These are phyloP conservation scores for Plagodis pulveraria DNA, from an alignment of 2,888 invertebrate genomes.

Conservation along the genomic window DNA sequence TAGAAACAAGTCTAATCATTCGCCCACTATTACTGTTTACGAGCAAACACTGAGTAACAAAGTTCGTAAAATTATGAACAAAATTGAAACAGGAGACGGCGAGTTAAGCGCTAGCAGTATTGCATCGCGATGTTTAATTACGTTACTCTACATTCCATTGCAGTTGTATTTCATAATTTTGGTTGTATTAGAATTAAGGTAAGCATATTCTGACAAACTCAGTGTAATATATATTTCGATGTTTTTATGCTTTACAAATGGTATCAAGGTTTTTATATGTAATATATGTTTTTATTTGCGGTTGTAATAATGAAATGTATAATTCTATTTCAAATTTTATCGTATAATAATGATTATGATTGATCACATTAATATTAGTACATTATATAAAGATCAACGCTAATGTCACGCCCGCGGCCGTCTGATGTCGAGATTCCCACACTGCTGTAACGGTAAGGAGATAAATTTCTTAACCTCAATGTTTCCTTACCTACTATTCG, in stretches of 20 bases:
- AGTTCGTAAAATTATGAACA: conserved; percentile 70
- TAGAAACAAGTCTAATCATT: conserved; percentile 57
- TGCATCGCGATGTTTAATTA: conserved; percentile 29
- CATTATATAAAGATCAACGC: too few relatives aligned
- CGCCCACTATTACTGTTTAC: conserved; percentile 47
- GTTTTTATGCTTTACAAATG: not conserved
- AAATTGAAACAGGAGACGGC: conserved; percentile 56
- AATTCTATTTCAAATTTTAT: too few relatives aligned
- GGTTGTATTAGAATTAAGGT: conserved; percentile 45
- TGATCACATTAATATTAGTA: too few relatives aligned
- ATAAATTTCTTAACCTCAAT: too few relatives aligned
- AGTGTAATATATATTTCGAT: not conserved
- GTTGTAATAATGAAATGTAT: too few relatives aligned
- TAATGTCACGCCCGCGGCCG: too few relatives aligned
- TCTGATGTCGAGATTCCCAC: too few relatives aligned
- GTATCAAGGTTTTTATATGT: too few relatives aligned
- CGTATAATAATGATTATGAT: too few relatives aligned
- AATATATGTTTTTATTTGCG: too few relatives aligned
- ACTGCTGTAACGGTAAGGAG: too few relatives aligned
- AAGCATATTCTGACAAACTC: conserved; percentile 20
- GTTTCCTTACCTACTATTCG: too few relatives aligned
- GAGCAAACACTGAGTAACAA: conserved; percentile 74
- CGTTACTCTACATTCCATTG: conserved; percentile 30
- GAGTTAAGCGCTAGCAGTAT: conserved; percentile 45
- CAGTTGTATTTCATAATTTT: conserved; percentile 34